A percentile compares a stretch with the other conserved stretches of the same genome.
phyloP scores from a whole-genome alignment of 2,888 invertebrate genomes.

The Abscondita cerata region DNA sequence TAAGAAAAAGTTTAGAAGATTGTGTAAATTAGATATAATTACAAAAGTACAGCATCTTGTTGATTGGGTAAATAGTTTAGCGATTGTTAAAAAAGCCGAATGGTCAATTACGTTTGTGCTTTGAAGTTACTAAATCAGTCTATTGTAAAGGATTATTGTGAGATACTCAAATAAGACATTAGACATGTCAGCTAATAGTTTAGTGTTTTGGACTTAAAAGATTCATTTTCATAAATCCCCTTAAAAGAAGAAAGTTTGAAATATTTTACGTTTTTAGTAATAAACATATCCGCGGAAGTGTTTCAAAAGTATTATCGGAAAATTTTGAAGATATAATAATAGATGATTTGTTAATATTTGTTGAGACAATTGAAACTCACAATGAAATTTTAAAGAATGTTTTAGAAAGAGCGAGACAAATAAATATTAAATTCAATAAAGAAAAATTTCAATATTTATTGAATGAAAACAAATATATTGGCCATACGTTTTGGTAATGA shows the following conservation, averaged over 20 bases:
- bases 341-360: too few species aligned
- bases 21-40: neutral
- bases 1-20: neutral
- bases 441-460: too few species aligned
- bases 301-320: too few species aligned
- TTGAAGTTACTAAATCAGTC: neutral
- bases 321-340: slow-evolving; percentile 8
- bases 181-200: neutral
- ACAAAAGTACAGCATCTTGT: neutral
- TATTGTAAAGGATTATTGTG: neutral
- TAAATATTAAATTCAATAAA: too few species aligned
- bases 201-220: neutral
- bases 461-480: slow-evolving; percentile 11
- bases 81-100: neutral
- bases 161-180: neutral
- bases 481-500: slow-evolving; percentile 8
- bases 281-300: too few species aligned
- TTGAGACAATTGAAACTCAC: too few species aligned
- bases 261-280: neutral
- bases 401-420: too few species aligned
- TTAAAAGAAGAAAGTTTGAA: neutral
- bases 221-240: neutral
- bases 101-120: neutral
- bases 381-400: too few species aligned
- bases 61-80: neutral